Evolutionary conservation across 2,113 vertebrate genomes (phyloP), one percentile per base, ranked within the genome.

Genomic region (Neogale vison): DNA sequence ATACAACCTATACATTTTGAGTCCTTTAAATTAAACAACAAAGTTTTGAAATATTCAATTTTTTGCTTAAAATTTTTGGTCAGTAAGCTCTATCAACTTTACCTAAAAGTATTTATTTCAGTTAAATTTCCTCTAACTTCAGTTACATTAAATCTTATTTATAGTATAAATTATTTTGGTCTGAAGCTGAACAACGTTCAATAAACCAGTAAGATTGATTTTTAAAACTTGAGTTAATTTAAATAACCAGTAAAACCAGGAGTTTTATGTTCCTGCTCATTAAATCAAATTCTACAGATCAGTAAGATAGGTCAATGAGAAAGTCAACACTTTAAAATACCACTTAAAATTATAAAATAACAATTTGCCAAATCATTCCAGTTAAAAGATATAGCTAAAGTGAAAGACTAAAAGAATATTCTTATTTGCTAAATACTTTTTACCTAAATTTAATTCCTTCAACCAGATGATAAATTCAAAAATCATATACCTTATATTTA

Each of bases 401-500:
- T 47, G 15, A 55, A 81, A 77, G 8, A n/a, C 14, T 96, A 50
- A 94, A 83, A 92, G n/a, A 82, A 42, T 91, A 74, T 71, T 59
- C 31, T 57, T 88, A 92, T 26, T 77, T 85, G 72, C 29, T 76
- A 85, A 96, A 10, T 7, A 69, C 10, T 11, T 88, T 55, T 74
- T 65, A 88, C 26, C 59, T 23, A 12, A 0, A 36, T 36, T 69
- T 69, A 10, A 59, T 50, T 90, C 81, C 88, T 83, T 95, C 50
- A 92, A 77, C 26, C 26, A 86, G 36, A 13, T 85, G 7, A 63
- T 67, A 97, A 81, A 63, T 3, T 47, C 7, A 92, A 94, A 0
- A 39, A 88, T 82, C 92, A 94, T 97, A 93, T 87, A 99, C 99
- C 99, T 99, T 99, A 34, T 99, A 99, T 98, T 99, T 99, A 98